Conservation (phyloP, 2,113 vertebrate species). For the Etheostoma cragini region DNA sequence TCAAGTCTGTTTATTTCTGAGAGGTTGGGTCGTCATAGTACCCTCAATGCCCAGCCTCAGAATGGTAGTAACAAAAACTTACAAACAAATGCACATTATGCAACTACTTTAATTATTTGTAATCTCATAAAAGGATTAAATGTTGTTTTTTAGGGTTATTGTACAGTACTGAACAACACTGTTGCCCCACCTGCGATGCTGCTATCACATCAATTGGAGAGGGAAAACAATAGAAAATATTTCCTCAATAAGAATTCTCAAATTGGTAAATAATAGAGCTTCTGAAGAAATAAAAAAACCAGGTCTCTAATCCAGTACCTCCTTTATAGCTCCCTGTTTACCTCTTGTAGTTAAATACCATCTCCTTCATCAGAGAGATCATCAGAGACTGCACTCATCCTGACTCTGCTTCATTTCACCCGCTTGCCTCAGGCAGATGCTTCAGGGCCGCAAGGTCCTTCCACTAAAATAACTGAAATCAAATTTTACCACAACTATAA, state of each 20-base stretch:
- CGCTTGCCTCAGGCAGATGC: constrained; percentile 26
- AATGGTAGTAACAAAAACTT: not conserved
- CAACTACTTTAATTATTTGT: not conserved
- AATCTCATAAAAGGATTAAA: not conserved
- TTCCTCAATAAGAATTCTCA: not conserved
- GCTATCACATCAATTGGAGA: not conserved
- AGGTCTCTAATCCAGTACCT: not conserved
- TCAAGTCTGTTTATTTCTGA: not conserved
- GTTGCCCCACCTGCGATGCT: not conserved
- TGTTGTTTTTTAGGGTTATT: not conserved
- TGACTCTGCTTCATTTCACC: constrained; percentile 28
- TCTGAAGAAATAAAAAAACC: not conserved
- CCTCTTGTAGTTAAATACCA: constrained; percentile 7
- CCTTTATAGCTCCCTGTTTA: not conserved
- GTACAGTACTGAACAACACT: not conserved
- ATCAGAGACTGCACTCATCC: constrained; percentile 2
- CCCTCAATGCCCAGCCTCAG: not conserved
- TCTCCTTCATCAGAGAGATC: constrained; percentile 1
- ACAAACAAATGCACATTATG: not conserved
- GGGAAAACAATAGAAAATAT: not conserved
- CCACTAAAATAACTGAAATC: constrained; percentile 11
- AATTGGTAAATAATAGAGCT: not conserved
- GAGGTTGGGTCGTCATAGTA: not conserved
- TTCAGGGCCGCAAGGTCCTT: constrained; percentile 19
- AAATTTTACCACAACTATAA: constrained; percentile 16